Conservation (phyloP, 2,797 vertebrate species). For the Poliocrania exsul region DNA sequence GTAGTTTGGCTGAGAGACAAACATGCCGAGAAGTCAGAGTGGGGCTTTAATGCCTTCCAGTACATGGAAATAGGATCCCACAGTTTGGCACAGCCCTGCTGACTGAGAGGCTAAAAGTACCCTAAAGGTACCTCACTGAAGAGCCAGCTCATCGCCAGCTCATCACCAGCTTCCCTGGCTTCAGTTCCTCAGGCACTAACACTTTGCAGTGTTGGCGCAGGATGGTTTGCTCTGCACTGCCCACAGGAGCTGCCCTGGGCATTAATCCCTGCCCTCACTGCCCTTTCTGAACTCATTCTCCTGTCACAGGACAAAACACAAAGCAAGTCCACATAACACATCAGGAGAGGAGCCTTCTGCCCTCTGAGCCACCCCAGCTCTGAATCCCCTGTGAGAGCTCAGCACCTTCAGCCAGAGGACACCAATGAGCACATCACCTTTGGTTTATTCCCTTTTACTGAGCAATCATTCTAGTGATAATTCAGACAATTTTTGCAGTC, state of each 20-base stretch:
- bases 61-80: neutral
- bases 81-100: neutral
- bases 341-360: neutral
- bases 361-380: neutral
- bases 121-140: rapidly evolving
- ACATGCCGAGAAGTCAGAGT: neutral
- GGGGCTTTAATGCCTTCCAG: neutral
- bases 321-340: neutral
- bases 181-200: neutral
- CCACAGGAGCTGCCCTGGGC: neutral
- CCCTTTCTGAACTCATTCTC: neutral
- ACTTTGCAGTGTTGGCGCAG: neutral
- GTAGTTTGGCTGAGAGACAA: neutral
- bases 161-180: neutral
- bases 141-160: neutral
- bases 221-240: neutral
- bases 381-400: neutral
- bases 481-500: neutral
- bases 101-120: neutral
- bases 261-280: neutral
- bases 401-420: neutral
- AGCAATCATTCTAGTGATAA: neutral
- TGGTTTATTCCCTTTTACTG: neutral
- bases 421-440: neutral
- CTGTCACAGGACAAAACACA: neutral